Base-by-base conservation (phyloP, 2,797 vertebrate genomes). In the Furcifer pardalis region DNA sequence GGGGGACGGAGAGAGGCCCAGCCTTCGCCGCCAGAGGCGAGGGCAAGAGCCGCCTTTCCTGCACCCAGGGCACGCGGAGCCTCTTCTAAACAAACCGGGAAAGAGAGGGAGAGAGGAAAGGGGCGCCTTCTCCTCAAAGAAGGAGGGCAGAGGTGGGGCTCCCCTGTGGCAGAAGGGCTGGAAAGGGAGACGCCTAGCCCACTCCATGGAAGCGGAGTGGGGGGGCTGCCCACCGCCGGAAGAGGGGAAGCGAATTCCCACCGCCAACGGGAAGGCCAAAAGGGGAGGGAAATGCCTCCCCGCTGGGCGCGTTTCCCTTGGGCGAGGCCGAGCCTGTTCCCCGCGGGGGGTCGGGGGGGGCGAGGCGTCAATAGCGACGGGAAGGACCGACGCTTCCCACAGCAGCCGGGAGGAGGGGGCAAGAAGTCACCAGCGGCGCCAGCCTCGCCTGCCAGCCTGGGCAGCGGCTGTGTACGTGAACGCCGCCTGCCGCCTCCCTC, bases 371-470 rank as follows among this genome's bases (percentile, higher is more conserved):
- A 79, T 30, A 84, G 49, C 23, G 10, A n/a, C 37, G 7, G 6
- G 46, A 74, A 23, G 73, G 15, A 5, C 1, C 71, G 1, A 32
- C 25, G n/a, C 12, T 60, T 52, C 30, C 40, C 66, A 0, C 27
- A 1, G 75, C 75, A 56, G 37, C 75, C 85, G 65, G 63, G 17
- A 73, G 66, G 56, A 52, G 79, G 65, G 74, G 79, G 85, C 13
- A 44, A 44, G 13, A 15, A 17, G 52, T 5, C 60, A 1, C 25
- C 68, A 7, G 69, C 81, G 25, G 7, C 56, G 12, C 44, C 52
- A 42, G 52, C 42, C 19, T 32, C 32, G 23, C 68, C 42, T 56
- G 56, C 65, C 63, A 27, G 17, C 42, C 30, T 65, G 23, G 15
- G 69, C 46, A 7, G 44, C 2, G 46, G 37, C 25, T 37, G 46